Evolutionary conservation across 1,140 invertebrate species (phyloP).

Genomic region (Sminthurinus signatus): DNA sequence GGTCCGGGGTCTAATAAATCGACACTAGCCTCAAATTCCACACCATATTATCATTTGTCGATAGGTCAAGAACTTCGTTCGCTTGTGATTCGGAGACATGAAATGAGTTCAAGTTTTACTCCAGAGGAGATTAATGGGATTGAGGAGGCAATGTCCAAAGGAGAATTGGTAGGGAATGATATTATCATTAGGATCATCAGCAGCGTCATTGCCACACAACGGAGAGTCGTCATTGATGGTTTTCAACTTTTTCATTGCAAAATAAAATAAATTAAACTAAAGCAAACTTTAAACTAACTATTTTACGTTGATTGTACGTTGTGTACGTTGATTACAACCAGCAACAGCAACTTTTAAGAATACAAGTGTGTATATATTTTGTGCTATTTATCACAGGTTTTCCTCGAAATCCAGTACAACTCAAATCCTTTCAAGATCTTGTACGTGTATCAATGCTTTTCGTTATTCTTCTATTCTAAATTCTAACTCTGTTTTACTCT

Average conservation of each 20-base stretch:
- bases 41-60: constrained; percentile 9
- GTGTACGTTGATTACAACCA: too few species aligned
- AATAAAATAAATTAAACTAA: too few species aligned
- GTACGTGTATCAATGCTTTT: too few species aligned
- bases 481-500: too few species aligned
- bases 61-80: constrained; percentile 9
- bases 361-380: too few species aligned
- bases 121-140: constrained; percentile 13
- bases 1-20: constrained; percentile 35
- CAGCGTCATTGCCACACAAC: constrained; percentile 42
- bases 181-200: constrained; percentile 17
- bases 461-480: too few species aligned
- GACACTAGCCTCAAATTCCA: constrained; percentile 8
- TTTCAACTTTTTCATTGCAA: too few species aligned
- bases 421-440: constrained; percentile 73
- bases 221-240: constrained; percentile 74
- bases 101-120: neutral
- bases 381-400: too few species aligned
- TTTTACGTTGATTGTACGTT: too few species aligned
- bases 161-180: constrained; percentile 27
- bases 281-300: too few species aligned
- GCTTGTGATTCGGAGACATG: neutral
- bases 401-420: constrained; percentile 77
- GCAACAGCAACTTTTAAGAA: too few species aligned
- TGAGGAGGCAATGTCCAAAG: constrained; percentile 8